Evolutionary conservation across 2,113 vertebrate species (phyloP).

Genomic region (Neodontobutis hainanensis): DNA sequence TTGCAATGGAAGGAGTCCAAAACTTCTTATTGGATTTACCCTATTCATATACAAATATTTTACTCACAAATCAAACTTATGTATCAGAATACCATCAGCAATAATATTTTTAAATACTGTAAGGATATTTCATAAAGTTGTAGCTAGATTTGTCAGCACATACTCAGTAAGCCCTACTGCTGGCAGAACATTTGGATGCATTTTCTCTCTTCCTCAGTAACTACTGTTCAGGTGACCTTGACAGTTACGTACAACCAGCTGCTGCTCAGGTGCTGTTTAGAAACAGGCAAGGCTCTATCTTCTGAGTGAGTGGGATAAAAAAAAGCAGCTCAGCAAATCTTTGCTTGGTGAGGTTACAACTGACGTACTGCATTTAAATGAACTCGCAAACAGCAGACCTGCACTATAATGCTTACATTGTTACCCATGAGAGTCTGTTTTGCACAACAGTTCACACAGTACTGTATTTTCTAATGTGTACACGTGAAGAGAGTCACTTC

Average conservation of each 20-base stretch:
- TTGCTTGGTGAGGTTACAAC: not conserved
- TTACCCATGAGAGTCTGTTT: not conserved
- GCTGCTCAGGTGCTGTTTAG: slow-evolving; percentile 17
- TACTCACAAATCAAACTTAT: too few relatives aligned
- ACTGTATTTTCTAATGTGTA: not conserved
- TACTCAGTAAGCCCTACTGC: not conserved
- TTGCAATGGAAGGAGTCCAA: too few relatives aligned
- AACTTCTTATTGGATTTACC: too few relatives aligned
- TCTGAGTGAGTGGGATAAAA: not conserved
- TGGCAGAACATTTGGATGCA: not conserved
- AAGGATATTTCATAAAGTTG: too few relatives aligned
- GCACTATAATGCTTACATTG: too few relatives aligned
- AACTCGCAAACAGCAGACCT: not conserved
- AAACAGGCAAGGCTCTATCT: not conserved
- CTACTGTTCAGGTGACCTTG: slow-evolving; percentile 17
- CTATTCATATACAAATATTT: too few relatives aligned
- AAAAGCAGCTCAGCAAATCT: slow-evolving; percentile 12
- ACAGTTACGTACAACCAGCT: slow-evolving; percentile 3
- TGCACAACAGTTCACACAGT: not conserved
- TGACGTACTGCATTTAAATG: not conserved
- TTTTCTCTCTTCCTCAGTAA: slow-evolving; percentile 4
- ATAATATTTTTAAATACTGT: too few relatives aligned
- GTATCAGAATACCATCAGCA: too few relatives aligned
- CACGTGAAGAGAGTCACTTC: not conserved
- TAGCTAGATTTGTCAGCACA: not conserved